A percentile compares a stretch with the other conserved stretches of the same genome.
Evolutionary conservation across 2,797 vertebrate genomes (phyloP).

Genomic region (Propithecus perrieri): DNA sequence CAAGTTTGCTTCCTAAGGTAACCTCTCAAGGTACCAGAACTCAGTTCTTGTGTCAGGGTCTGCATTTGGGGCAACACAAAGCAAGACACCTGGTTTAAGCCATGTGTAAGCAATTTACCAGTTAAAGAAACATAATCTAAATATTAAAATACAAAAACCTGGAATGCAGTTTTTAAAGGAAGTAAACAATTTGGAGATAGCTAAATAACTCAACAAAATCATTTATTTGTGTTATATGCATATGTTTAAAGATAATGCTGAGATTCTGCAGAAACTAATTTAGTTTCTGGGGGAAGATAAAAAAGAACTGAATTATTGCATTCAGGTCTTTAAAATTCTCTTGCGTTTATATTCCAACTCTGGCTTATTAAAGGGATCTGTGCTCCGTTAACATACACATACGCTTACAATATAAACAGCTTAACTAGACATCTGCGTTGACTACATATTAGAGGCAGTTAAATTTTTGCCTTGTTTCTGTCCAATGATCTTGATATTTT

Average conservation of each 20-base stretch:
- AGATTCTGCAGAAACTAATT: slow-evolving; percentile 35
- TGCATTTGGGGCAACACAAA: not conserved
- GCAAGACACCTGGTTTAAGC: slow-evolving; percentile 25
- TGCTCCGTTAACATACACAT: slow-evolving; percentile 82
- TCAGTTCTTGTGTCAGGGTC: not conserved
- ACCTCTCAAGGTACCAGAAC: not conserved
- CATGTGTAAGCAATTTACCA: slow-evolving; percentile 34
- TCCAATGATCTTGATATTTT: slow-evolving; percentile 80
- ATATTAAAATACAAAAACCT: slow-evolving; percentile 46
- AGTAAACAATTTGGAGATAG: slow-evolving; percentile 47
- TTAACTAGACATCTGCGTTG: slow-evolving; percentile 85
- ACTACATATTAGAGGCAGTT: slow-evolving; percentile 80
- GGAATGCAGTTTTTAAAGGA: slow-evolving; percentile 33
- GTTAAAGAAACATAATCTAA: slow-evolving; percentile 47
- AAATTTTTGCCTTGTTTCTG: slow-evolving; percentile 81
- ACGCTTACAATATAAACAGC: slow-evolving; percentile 82
- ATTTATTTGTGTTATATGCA: not conserved
- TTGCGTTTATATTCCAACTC: slow-evolving; percentile 72
- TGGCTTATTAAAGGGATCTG: slow-evolving; percentile 83
- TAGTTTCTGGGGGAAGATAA: slow-evolving; percentile 71
- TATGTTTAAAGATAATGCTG: slow-evolving; percentile 59
- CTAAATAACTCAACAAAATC: slow-evolving; percentile 30
- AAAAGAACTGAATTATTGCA: slow-evolving; percentile 71
- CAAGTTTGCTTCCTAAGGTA: not conserved
- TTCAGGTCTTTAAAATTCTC: slow-evolving; percentile 80